phyloP scores from a whole-genome alignment of 35 echinoderm and acorn worm genomes.

The Eucidaris tribuloides region DNA sequence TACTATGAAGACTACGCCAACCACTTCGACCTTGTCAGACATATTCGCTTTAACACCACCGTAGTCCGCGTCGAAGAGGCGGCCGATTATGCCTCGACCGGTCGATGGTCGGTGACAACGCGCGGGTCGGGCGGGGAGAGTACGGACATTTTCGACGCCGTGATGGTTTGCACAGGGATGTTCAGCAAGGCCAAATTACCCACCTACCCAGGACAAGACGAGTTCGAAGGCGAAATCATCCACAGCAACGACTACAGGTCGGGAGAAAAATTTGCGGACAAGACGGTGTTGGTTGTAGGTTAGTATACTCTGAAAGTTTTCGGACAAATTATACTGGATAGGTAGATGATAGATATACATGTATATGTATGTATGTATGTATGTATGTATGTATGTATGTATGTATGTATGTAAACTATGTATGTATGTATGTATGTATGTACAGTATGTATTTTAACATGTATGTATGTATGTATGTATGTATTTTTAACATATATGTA shows the following conservation, averaged over 20 bases:
- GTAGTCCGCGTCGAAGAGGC: constrained; percentile 45
- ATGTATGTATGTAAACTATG: too few relatives aligned
- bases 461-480: too few relatives aligned
- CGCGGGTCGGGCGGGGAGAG: background rate
- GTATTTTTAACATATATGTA: too few relatives aligned
- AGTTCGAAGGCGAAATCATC: constrained; percentile 68
- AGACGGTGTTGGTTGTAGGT: constrained; percentile 75
- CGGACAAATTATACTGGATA: too few relatives aligned
- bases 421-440: too few relatives aligned
- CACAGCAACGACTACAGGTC: constrained; percentile 62
- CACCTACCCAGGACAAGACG: constrained; percentile 44
- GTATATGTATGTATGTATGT: too few relatives aligned
- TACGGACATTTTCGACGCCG: constrained; percentile 54
- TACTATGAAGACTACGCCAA: constrained; percentile 73
- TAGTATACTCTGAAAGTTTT: constrained; percentile 11
- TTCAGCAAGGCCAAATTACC: constrained; percentile 50
- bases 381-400: too few relatives aligned
- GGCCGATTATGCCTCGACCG: constrained; percentile 45
- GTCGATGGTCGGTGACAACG: constrained; percentile 59
- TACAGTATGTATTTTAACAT: too few relatives aligned
- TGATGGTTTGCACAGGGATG: constrained; percentile 81
- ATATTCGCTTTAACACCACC: constrained; percentile 57
- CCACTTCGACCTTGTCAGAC: constrained; percentile 51
- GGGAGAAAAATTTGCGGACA: constrained; percentile 29
- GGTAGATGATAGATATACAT: too few relatives aligned